These are phyloP conservation scores for Mimachlamys varia DNA, from an alignment of 2,888 invertebrate genomes.

Conservation along the genomic window DNA sequence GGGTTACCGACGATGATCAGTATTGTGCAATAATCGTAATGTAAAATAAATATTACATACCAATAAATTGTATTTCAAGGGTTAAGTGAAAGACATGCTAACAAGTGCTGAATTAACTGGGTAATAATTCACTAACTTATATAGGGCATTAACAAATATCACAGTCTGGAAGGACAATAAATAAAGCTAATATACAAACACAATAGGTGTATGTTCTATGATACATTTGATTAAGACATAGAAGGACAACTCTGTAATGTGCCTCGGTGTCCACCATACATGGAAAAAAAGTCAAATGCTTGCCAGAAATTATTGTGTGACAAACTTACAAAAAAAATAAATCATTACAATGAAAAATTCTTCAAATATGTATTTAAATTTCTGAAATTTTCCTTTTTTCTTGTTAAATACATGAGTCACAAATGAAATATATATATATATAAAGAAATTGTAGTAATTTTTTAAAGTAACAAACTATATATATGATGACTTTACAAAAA, in stretches of 20 bases:
- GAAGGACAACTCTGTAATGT: background rate
- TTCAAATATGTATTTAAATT: background rate
- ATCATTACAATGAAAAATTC: background rate
- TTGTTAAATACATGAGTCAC: no score
- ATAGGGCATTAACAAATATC: background rate
- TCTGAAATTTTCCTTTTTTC: no score
- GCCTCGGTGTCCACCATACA: background rate
- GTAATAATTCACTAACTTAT: background rate
- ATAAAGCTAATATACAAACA: background rate
- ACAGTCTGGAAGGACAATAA: constrained; percentile 16
- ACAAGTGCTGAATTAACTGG: background rate
- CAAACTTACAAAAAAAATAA: background rate
- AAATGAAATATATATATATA: no score
- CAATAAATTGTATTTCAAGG: background rate
- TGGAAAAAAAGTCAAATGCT: background rate
- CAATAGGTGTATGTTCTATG: background rate
- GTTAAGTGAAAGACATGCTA: background rate
- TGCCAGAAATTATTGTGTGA: background rate
- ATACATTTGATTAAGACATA: background rate
- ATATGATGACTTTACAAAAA: no score
- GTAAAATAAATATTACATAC: no score
- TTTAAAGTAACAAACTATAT: no score
- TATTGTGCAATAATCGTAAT: no score
- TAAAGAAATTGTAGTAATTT: no score
- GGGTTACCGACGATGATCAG: no score